Conservation (phyloP, 1,140 invertebrate genomes). For the Whitmania pigra region DNA sequence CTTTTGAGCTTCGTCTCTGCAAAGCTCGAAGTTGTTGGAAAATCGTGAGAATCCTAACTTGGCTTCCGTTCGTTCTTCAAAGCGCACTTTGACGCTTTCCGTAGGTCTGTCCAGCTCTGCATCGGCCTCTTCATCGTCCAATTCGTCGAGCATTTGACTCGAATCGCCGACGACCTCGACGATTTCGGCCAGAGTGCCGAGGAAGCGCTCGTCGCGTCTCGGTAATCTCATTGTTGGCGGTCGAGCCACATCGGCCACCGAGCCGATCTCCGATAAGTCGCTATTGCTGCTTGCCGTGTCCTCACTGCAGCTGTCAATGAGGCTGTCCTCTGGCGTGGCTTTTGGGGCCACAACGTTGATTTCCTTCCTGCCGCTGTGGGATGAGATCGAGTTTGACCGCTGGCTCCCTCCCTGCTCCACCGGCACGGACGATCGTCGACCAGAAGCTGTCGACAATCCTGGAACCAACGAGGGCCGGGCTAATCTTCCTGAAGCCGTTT, state of each 20-base stretch:
- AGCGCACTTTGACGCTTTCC: not conserved
- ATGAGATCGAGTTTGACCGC: not conserved
- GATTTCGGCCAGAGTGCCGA: constrained; percentile 14
- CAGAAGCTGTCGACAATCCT: not conserved
- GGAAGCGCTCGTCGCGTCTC: constrained; percentile 3
- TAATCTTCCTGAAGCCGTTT: not conserved
- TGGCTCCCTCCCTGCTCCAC: not conserved
- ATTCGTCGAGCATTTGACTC: not conserved
- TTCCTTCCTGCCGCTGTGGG: not conserved
- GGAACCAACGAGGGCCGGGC: not conserved
- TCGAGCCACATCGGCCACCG: not conserved
- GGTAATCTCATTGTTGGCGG: too few relatives aligned
- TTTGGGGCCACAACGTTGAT: constrained; percentile 20
- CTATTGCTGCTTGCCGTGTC: not conserved
- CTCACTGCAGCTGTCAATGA: constrained; percentile 25
- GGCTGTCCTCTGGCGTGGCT: constrained; percentile 24
- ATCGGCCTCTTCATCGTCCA: not conserved
- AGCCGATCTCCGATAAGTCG: not conserved
- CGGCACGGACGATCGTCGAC: constrained; percentile 1
- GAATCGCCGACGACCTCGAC: not conserved
- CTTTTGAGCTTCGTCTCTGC: constrained; percentile 10
- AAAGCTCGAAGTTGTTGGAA: constrained; percentile 10
- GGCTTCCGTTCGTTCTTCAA: not conserved
- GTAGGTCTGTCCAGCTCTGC: not conserved
- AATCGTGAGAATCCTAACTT: not conserved